Evolutionary conservation across 2,113 vertebrate genomes (phyloP), one percentile per base, ranked within the genome.

Genomic region (Megaceryle torquata): DNA sequence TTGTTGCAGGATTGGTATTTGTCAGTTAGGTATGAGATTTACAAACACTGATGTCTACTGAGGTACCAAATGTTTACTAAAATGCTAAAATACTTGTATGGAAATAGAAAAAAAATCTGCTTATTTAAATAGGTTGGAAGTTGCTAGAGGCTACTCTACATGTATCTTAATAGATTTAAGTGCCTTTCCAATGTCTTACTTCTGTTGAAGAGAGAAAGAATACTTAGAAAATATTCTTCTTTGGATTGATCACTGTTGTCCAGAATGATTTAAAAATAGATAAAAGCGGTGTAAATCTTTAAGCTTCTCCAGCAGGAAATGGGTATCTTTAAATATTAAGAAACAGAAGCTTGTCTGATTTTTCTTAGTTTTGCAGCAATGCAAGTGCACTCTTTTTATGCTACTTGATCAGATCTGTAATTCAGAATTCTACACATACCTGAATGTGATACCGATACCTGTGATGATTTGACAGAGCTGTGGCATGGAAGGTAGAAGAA

Each of bases 271-370:
- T 91, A 37, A 41, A 80, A 92, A 83, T 28, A 94, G 83, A 93
- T 93, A 94, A 96, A 97, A 96, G 43, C 59, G 88, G 29, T 68
- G 67, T 68, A 93, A 85, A 91, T 67, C 71, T 95, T 91, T 92
- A 93, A 93, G 92, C 53, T 95, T 96, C 69, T 91, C 64, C 72
- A 78, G 43, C 41, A 90, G 80, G 88, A 93, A 74, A 81, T n/a
- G 43, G 44, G 9, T 87, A 69, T 92, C 85, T 95, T 93, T 89
- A 95, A 95, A 95, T 92, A 94, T 76, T 91, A 95, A 95, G 93
- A 82, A 94, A 82, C 56, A 72, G 72, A 86, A 94, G 24, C 41
- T 83, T 94, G 56, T 83, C 91, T 92, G 74, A 65, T 84, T 93
- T 93, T 82, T 93, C 88, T 92, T 72, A 81, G 88, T 75, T 91